Percentiles rank a stretch among this genome's conserved stretches.
These are phyloP conservation scores for Ibidorhyncha struthersii DNA, from an alignment of 2,113 vertebrate species.

Conservation along the genomic window DNA sequence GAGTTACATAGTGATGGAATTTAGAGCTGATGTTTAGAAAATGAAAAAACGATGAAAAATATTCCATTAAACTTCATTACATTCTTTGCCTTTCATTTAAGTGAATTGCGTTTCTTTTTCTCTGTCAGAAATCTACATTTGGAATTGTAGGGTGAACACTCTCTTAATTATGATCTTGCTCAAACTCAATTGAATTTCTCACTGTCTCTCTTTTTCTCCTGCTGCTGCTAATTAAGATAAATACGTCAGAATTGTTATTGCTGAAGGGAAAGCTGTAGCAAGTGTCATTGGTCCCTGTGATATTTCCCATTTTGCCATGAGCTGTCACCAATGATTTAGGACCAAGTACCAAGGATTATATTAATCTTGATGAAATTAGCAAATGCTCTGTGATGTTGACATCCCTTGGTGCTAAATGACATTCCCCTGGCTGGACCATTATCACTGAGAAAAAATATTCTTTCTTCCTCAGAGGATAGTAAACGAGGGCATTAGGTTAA, in stretches of 20 bases:
- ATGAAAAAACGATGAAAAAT: not conserved
- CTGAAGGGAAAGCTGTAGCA: constrained; percentile 49
- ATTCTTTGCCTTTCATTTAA: not conserved
- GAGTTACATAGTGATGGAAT: not conserved
- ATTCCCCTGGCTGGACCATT: not conserved
- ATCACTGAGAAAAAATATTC: not conserved
- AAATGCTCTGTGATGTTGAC: constrained; percentile 29
- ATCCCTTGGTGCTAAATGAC: constrained; percentile 16
- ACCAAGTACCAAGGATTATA: constrained; percentile 34
- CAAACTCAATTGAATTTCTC: constrained; percentile 34
- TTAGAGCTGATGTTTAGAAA: not conserved
- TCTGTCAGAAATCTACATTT: constrained; percentile 9
- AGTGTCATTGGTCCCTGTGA: constrained; percentile 47
- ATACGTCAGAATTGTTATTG: constrained; percentile 52
- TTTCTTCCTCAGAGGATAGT: not conserved
- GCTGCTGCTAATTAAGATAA: constrained; percentile 70
- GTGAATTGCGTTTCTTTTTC: not conserved
- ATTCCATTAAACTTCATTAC: not conserved
- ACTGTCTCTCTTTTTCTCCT: constrained; percentile 31
- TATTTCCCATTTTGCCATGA: constrained; percentile 49
- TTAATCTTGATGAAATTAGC: constrained; percentile 58
- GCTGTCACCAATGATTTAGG: constrained; percentile 64
- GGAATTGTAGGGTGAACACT: not conserved
- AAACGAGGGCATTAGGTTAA: not conserved
- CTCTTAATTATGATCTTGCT: constrained; percentile 52